Base-by-base conservation (phyloP, 2,888 invertebrate genomes). In the Rhabditoides inermis region DNA sequence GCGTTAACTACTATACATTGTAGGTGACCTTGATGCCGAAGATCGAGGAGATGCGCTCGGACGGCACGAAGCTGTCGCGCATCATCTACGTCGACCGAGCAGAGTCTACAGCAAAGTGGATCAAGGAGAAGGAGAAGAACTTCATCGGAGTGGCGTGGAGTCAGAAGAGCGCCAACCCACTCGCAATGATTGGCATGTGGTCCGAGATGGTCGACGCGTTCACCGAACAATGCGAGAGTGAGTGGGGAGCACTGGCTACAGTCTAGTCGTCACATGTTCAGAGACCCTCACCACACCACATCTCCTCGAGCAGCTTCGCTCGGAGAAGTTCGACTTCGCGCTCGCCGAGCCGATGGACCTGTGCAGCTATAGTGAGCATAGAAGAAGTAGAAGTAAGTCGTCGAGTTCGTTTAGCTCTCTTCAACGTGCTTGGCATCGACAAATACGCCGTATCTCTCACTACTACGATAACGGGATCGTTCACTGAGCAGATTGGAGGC, bases 281-380 rank as follows among this genome's bases (percentile, higher is more conserved):
- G 42, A 25, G 5, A 42, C 42, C 4, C 26, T 42, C 2, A 25
- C 15, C n/a, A 18, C 26, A 18, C 42, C 42, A 5, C 27, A 27
- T n/a, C 27, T 42, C 2, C 27, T 42, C n/a, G 42, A 42, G 2
- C 4, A 20, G 1, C 26, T 42, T 1, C 42, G 42, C 10, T 26
- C 2, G 1, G 42, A 42, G 26, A 42, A 42, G 27, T 42, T 42
- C 27, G 42, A 42, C 12, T 26, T 10, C 2, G 42, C n/a, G 2
- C 27, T 42, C 27, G 42, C 27, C n/a, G 42, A 42, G 42, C 27
- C 42, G 26, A 27, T 42, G 42, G 42, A 42, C n/a, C 27, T 26
- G 42, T 42, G 42, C 42, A 42, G n/a, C n/a, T n/a, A n/a, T n/a
- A n/a, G n/a, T n/a, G n/a, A n/a, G n/a, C n/a, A n/a, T n/a, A n/a